These are phyloP conservation scores for Argyrosomus japonicus DNA, from an alignment of 2,113 vertebrate species.

Conservation along the genomic window DNA sequence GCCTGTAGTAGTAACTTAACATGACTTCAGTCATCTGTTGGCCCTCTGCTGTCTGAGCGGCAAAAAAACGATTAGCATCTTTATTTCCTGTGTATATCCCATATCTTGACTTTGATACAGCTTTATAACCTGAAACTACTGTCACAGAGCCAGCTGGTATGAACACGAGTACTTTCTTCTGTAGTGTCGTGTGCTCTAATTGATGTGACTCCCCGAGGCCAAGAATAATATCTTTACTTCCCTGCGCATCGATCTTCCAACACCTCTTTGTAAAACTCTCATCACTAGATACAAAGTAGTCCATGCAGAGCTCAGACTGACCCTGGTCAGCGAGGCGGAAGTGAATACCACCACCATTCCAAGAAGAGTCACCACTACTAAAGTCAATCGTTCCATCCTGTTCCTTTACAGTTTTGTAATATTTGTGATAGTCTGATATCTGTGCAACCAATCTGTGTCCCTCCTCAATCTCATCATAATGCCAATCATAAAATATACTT, in stretches of 20 bases:
- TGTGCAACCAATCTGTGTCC: slow-evolving; percentile 50
- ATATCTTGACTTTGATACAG: slow-evolving; percentile 11
- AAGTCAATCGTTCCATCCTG: slow-evolving; percentile 55
- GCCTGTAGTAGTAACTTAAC: slow-evolving; percentile 68
- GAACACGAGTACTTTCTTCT: slow-evolving; percentile 19
- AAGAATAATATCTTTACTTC: slow-evolving; percentile 63
- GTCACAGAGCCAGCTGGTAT: slow-evolving; percentile 50
- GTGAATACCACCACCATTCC: slow-evolving; percentile 64
- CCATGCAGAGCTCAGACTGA: slow-evolving; percentile 59
- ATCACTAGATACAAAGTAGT: slow-evolving; percentile 57
- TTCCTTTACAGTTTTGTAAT: slow-evolving; percentile 39
- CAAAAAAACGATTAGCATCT: slow-evolving; percentile 62
- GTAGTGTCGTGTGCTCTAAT: background rate
- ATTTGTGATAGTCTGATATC: slow-evolving; percentile 65
- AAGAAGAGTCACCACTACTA: slow-evolving; percentile 38
- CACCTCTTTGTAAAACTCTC: slow-evolving; percentile 15
- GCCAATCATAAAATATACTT: slow-evolving; percentile 41
- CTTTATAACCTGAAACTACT: slow-evolving; percentile 47
- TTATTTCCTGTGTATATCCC: slow-evolving; percentile 69
- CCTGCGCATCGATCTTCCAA: slow-evolving; percentile 36
- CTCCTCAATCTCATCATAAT: slow-evolving; percentile 53
- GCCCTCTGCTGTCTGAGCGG: slow-evolving; percentile 54
- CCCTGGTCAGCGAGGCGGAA: slow-evolving; percentile 61
- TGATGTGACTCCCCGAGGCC: slow-evolving; percentile 62
- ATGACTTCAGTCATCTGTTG: slow-evolving; percentile 33